These are phyloP conservation scores for Cerastis leucographa DNA, from an alignment of 2,888 invertebrate genomes.

Conservation along the genomic window DNA sequence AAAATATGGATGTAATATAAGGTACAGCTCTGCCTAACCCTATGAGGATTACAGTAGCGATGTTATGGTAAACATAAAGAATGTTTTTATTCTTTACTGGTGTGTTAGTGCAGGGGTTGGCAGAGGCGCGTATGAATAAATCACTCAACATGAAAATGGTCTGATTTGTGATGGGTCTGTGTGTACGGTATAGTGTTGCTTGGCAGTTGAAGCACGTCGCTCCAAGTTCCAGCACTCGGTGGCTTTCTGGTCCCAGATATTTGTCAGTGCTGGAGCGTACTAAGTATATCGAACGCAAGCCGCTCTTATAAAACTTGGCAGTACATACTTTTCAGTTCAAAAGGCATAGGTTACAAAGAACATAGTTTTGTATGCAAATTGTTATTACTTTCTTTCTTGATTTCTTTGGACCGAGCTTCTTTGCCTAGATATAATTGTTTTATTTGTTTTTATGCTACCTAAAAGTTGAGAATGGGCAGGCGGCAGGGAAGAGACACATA, in stretches of 20 bases:
- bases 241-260: slow-evolving; percentile 69
- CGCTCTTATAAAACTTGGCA: slow-evolving; percentile 62
- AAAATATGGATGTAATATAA: neutral
- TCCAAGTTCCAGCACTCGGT: slow-evolving; percentile 66
- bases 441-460: slow-evolving; percentile 65
- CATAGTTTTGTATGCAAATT: slow-evolving; percentile 73
- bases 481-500: slow-evolving; percentile 9
- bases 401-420: slow-evolving; percentile 64
- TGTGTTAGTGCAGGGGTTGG: slow-evolving; percentile 58
- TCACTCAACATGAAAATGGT: slow-evolving; percentile 77
- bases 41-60: neutral
- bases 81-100: slow-evolving; percentile 50
- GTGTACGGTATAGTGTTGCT: slow-evolving; percentile 45
- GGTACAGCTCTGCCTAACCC: neutral
- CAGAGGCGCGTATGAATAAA: slow-evolving; percentile 70
- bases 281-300: slow-evolving; percentile 53
- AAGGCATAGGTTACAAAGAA: slow-evolving; percentile 71
- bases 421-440: slow-evolving; percentile 66
- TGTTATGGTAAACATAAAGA: neutral
- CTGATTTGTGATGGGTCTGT: slow-evolving; percentile 76
- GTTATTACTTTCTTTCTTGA: slow-evolving; percentile 67
- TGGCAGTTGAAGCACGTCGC: slow-evolving; percentile 70
- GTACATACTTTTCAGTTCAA: slow-evolving; percentile 67
- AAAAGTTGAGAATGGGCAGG: slow-evolving; percentile 49
- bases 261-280: slow-evolving; percentile 67